Conservation (phyloP, 2,113 vertebrate genomes). For the Crotalus tigris region DNA sequence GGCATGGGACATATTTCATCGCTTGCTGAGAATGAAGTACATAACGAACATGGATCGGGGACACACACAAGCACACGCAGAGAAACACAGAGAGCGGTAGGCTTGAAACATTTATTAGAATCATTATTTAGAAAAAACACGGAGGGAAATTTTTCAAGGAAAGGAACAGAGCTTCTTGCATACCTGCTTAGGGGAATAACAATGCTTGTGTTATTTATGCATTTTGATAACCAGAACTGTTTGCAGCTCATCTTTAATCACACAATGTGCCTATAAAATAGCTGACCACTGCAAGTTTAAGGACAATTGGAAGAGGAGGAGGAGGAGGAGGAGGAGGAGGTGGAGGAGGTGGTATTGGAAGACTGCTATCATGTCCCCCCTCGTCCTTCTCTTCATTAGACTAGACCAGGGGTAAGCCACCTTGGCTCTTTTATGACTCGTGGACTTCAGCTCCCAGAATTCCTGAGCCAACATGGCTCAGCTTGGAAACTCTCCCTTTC, state of each 20-base stretch:
- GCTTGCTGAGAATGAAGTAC: neutral
- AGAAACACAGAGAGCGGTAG: neutral
- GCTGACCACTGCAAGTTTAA: neutral
- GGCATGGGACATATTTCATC: neutral
- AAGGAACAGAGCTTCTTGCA: neutral
- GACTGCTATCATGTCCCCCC: no score
- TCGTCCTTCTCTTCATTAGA: no score
- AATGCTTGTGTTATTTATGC: neutral
- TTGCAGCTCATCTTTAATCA: neutral
- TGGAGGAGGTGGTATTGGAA: no score
- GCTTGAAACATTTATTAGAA: neutral
- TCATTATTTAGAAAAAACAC: neutral
- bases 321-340: no score
- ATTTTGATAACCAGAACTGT: neutral
- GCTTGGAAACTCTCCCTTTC: no score
- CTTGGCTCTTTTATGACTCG: no score
- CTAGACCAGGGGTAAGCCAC: no score
- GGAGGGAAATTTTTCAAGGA: neutral
- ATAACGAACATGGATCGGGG: neutral
- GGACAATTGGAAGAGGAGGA: neutral
- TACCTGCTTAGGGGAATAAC: neutral
- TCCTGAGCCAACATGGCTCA: no score
- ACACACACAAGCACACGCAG: neutral
- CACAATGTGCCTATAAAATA: neutral
- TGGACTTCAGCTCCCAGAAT: no score